A percentile compares a stretch with the other conserved stretches of the same genome.
Evolutionary conservation across 1,140 invertebrate species (phyloP).

Genomic region (Myzus persicae): DNA sequence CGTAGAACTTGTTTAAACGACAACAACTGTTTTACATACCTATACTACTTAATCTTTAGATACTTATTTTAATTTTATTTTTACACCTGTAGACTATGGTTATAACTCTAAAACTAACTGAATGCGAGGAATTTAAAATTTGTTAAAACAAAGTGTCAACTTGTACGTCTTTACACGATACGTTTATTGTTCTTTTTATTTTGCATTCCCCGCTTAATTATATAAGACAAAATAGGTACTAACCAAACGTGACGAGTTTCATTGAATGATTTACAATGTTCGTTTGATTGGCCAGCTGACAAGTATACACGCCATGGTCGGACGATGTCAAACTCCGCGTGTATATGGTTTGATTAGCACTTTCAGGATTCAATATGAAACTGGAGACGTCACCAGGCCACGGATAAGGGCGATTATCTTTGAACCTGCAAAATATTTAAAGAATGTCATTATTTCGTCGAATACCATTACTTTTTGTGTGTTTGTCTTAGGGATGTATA

Average conservation of each 20-base stretch:
- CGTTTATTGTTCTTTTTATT: background rate
- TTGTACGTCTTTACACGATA: background rate
- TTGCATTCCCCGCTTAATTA: background rate
- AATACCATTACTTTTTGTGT: background rate
- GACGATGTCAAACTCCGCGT: conserved; percentile 70
- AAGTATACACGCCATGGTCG: conserved; percentile 78
- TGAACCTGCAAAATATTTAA: conserved; percentile 70
- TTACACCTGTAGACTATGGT: no score
- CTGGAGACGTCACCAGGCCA: conserved; percentile 74
- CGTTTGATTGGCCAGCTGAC: conserved; percentile 75
- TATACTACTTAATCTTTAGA: background rate
- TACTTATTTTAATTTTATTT: background rate
- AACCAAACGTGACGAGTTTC: conserved; percentile 73
- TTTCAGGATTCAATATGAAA: conserved; percentile 78
- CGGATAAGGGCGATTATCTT: conserved; percentile 77
- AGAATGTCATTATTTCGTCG: background rate
- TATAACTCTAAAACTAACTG: background rate
- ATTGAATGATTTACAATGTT: conserved; percentile 72
- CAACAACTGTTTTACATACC: background rate
- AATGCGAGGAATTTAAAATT: background rate
- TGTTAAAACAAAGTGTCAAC: background rate
- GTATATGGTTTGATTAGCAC: conserved; percentile 80
- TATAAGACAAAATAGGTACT: conserved; percentile 62
- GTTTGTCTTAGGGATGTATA: background rate
- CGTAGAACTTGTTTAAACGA: background rate